Base-by-base conservation (phyloP, 2,888 invertebrate species). In the Drosophila nr. fundita region DNA sequence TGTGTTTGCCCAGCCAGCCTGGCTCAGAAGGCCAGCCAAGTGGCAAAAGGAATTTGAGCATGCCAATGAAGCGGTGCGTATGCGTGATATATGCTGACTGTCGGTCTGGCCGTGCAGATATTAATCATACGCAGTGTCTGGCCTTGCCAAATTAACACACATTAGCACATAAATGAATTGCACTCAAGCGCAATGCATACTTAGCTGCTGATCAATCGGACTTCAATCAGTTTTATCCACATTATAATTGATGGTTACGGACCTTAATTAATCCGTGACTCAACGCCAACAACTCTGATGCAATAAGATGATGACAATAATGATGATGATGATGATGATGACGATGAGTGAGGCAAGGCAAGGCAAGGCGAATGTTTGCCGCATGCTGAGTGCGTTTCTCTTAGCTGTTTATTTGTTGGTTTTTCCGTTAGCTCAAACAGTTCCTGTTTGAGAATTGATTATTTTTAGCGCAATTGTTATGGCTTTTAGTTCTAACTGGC, bases 1-100 rank as follows among this genome's bases (percentile, higher is more conserved):
- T 69, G 60, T 67, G 34, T 59, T 53, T 24, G 24, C 24, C 13
- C 52, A 29, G 63, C 48, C 38, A 29, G 49, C 59, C 36, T 49
- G 76, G 66, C 76, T 40, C 73, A 83, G 78, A 83, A 87, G 76
- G 82, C 70, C 84, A 84, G 69, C 74, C 87, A 87, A 59, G 80
- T 87, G 84, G 84, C 82, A 87, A 83, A 87, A 80, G 63, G 74
- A 78, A 83, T 83, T 36, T 67, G 7, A 70, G 70, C 76, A 81
- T 65, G 69, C 57, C 65, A 73, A 40, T 59, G 38, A 38, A 68
- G 66, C 68, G 53, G 42, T 80, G 78, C 82, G 83, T 83, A 82
- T 87, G 72, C 70, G 62, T 80, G 63, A 72, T 75, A 54, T 54
- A 49, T 40, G 30, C 38, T 48, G 49, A 11, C 27, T 34, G 13